A percentile compares a stretch with the other conserved stretches of the same genome.
Conservation (phyloP, 2,888 invertebrate species). For the Archaeoteleia sp. region DNA sequence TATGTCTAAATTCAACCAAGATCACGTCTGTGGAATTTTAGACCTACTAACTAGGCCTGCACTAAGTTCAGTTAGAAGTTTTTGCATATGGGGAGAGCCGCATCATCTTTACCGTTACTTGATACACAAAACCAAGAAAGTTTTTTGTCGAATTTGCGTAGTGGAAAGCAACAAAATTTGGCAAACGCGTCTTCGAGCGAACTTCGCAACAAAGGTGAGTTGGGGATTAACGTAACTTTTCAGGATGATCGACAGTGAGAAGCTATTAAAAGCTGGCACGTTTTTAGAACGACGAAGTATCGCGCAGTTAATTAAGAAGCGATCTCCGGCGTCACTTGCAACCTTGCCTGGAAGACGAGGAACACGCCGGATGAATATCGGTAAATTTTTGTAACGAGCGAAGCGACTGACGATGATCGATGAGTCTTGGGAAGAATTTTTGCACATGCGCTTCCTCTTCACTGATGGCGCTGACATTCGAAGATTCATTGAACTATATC, state of each 20-base stretch:
- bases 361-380: conserved; percentile 26
- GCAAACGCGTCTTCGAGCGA: no score
- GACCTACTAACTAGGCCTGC: no score
- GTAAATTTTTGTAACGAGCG: conserved; percentile 24
- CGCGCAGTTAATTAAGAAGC: conserved; percentile 35
- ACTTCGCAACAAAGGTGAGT: no score
- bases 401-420: conserved; percentile 37
- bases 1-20: no score
- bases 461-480: conserved; percentile 6
- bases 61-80: no score
- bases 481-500: conserved; percentile 25
- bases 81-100: no score
- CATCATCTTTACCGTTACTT: no score
- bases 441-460: conserved; percentile 11
- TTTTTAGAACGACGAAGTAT: conserved; percentile 20
- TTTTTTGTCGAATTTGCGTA: no score
- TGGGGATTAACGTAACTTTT: not conserved
- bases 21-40: no score
- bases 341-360: not conserved
- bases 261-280: conserved; percentile 13
- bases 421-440: conserved; percentile 27
- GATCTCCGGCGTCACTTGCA: conserved; percentile 15
- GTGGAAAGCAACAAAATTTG: no score
- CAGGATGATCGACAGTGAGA: conserved; percentile 18
- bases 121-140: no score